phyloP scores from a whole-genome alignment of 2,797 vertebrate species.

The Arremon brunneinucha region DNA sequence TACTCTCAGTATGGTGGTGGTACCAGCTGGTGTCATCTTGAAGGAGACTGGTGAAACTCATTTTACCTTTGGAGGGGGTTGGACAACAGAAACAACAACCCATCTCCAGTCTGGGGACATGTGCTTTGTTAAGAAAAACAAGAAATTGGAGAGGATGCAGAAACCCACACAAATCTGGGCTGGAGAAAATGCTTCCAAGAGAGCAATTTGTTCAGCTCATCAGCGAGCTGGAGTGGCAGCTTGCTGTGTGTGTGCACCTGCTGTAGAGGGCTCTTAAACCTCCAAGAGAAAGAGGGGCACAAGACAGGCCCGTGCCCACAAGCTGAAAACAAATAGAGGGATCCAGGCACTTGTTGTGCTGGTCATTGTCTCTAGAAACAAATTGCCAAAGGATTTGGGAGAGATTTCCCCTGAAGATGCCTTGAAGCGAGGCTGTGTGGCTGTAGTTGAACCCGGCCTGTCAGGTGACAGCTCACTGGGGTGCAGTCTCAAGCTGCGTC shows the following conservation, averaged over 20 bases:
- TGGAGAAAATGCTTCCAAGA: constrained; percentile 15
- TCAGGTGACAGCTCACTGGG: background rate
- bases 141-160: background rate
- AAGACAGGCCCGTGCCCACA: background rate
- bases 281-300: background rate
- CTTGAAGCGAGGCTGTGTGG: background rate
- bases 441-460: background rate
- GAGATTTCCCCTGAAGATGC: background rate
- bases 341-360: background rate
- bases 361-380: background rate
- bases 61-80: background rate
- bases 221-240: background rate
- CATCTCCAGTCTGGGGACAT: background rate
- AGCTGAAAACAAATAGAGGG: background rate
- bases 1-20: background rate
- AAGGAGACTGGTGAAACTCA: background rate
- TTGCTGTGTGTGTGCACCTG: background rate
- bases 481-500: background rate
- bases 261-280: background rate
- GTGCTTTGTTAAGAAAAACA: background rate
- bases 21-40: background rate
- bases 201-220: constrained; percentile 20
- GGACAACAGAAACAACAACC: background rate
- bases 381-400: background rate
- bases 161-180: background rate